Evolutionary conservation across 2,113 vertebrate genomes (phyloP).

Genomic region (Panthera tigris): DNA sequence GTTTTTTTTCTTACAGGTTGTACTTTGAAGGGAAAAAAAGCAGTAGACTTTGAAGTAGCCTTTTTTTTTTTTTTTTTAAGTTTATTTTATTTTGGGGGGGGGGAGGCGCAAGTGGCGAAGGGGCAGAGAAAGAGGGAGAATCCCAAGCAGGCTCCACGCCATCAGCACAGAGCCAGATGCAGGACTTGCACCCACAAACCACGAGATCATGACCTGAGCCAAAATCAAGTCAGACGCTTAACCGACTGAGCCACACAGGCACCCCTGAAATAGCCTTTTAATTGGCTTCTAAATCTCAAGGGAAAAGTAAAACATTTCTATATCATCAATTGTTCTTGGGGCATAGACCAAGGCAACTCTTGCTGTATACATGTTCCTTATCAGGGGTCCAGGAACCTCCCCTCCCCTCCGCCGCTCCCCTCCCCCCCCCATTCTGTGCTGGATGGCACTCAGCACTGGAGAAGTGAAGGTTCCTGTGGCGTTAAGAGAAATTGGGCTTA

Average conservation of each 20-base stretch:
- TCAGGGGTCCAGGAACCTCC: not conserved
- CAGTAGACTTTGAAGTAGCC: not conserved
- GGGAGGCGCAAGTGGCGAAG: too few species aligned
- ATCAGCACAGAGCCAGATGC: too few species aligned
- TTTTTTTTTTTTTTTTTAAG: not conserved
- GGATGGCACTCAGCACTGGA: not conserved
- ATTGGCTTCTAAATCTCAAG: slow-evolving; percentile 26
- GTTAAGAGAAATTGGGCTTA: not conserved
- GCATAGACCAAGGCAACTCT: not conserved
- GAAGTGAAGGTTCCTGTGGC: not conserved
- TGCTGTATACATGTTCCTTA: not conserved
- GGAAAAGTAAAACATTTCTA: slow-evolving; percentile 20
- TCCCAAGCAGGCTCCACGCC: too few species aligned
- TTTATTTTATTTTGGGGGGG: too few species aligned
- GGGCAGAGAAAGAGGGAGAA: too few species aligned
- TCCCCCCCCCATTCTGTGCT: not conserved
- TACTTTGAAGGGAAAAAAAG: not conserved
- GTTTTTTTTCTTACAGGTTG: not conserved
- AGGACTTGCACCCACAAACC: too few species aligned
- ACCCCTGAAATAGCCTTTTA: slow-evolving; percentile 13
- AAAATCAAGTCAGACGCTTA: too few species aligned
- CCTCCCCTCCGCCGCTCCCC: not conserved
- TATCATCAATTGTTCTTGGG: not conserved
- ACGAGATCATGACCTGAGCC: too few species aligned
- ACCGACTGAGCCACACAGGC: too few species aligned